Percentiles rank a stretch among this genome's conserved stretches.
Conservation (phyloP, 2,888 invertebrate species). For the Spisula subtruncata region DNA sequence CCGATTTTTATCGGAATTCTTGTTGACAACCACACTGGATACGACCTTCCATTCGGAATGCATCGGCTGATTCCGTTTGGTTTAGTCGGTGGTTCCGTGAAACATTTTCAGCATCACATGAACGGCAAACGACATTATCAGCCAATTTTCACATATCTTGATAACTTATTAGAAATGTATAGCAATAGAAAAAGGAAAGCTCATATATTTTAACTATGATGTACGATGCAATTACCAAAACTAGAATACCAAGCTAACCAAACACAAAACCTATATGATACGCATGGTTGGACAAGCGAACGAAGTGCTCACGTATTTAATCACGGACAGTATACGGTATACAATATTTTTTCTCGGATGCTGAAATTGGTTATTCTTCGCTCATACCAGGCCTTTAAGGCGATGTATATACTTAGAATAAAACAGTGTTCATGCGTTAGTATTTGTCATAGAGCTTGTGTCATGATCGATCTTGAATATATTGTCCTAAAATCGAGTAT, state of each 20-base stretch:
- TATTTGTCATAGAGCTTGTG: too few relatives aligned
- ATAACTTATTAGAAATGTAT: slow-evolving; percentile 49
- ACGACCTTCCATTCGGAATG: slow-evolving; percentile 83
- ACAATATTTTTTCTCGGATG: too few relatives aligned
- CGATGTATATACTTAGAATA: too few relatives aligned
- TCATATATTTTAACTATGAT: too few relatives aligned
- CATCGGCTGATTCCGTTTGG: slow-evolving; percentile 81
- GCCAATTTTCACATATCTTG: slow-evolving; percentile 84
- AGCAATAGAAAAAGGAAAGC: too few relatives aligned
- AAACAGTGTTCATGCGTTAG: too few relatives aligned
- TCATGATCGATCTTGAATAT: too few relatives aligned
- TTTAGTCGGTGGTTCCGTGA: slow-evolving; percentile 78
- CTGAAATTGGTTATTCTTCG: too few relatives aligned
- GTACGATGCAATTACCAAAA: too few relatives aligned
- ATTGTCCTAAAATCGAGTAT: too few relatives aligned
- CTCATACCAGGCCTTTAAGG: too few relatives aligned
- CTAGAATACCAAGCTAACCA: not conserved
- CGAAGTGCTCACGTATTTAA: not conserved
- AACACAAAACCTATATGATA: not conserved
- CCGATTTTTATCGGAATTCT: slow-evolving; percentile 81
- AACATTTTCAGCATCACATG: slow-evolving; percentile 82
- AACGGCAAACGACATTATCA: slow-evolving; percentile 81
- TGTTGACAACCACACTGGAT: slow-evolving; percentile 84
- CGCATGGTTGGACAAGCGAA: not conserved
- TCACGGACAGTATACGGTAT: too few relatives aligned